A percentile compares a stretch with the other conserved stretches of the same genome.
Conservation (phyloP, 1,140 invertebrate genomes). For the Papilio polyxenes region DNA sequence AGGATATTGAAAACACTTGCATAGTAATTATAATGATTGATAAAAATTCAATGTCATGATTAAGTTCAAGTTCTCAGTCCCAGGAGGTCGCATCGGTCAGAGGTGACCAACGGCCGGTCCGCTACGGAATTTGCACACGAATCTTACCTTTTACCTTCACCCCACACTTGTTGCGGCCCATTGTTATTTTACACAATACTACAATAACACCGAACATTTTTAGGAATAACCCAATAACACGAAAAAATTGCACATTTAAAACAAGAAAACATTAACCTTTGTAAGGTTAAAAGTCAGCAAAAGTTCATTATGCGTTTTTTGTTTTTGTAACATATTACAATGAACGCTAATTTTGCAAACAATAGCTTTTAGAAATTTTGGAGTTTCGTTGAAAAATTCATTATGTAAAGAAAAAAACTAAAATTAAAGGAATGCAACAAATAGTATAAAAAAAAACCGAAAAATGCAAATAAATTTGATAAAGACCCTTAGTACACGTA, state of each 20-base stretch:
- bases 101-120: constrained; percentile 75
- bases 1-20: neutral
- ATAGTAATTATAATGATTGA: constrained; percentile 21
- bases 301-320: constrained; percentile 13
- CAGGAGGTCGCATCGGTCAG: constrained; percentile 63
- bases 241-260: constrained; percentile 13
- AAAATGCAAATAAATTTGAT: constrained; percentile 32
- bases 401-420: neutral
- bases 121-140: constrained; percentile 47
- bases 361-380: constrained; percentile 6
- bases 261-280: constrained; percentile 24
- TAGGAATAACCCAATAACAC: constrained; percentile 36
- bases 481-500: constrained; percentile 7
- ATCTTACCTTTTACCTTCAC: constrained; percentile 41
- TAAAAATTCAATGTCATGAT: constrained; percentile 57
- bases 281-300: constrained; percentile 23
- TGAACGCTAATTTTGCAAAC: neutral
- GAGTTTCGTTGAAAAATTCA: neutral
- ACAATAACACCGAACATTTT: constrained; percentile 36
- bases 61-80: constrained; percentile 61
- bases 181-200: constrained; percentile 41
- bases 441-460: constrained; percentile 18
- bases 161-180: constrained; percentile 49
- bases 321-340: neutral
- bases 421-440: neutral